Conservation (phyloP, 2,888 invertebrate species). For the Trissonchulus sp. region DNA sequence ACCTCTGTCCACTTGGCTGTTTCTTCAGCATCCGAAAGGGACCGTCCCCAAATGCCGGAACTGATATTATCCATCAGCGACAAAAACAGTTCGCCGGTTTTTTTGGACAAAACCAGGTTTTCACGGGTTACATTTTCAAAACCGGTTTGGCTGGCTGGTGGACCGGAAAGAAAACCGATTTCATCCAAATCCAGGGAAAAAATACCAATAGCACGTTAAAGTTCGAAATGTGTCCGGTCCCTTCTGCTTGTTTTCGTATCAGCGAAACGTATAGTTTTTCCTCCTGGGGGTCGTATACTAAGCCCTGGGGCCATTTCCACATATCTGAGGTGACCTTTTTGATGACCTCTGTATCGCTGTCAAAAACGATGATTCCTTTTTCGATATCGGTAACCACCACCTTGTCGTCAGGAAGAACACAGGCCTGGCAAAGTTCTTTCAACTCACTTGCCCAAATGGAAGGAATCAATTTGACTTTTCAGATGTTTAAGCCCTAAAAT, state of each 20-base stretch:
- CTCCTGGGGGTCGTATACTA: slow-evolving; percentile 30
- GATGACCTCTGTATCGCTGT: slow-evolving; percentile 29
- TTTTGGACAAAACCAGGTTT: background rate
- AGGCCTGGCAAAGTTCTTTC: slow-evolving; percentile 30
- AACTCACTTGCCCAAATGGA: slow-evolving; percentile 27
- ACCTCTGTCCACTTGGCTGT: slow-evolving; percentile 23
- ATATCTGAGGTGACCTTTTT: background rate
- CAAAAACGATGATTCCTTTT: slow-evolving; percentile 31
- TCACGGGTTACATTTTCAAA: slow-evolving; percentile 31
- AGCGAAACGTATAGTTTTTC: slow-evolving; percentile 8
- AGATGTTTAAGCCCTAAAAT: slow-evolving; percentile 29
- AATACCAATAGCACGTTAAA: slow-evolving; percentile 2
- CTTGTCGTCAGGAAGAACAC: slow-evolving; percentile 32
- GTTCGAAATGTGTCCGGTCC: background rate
- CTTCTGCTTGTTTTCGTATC: slow-evolving; percentile 1
- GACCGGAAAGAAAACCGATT: slow-evolving; percentile 19
- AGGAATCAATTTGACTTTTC: slow-evolving; percentile 31
- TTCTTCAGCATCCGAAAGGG: background rate
- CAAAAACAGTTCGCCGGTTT: slow-evolving; percentile 28
- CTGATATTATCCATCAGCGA: slow-evolving; percentile 26
- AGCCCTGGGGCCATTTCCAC: slow-evolving; percentile 36
- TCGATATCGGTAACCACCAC: slow-evolving; percentile 31
- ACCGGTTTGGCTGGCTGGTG: slow-evolving; percentile 5
- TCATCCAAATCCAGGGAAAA: slow-evolving; percentile 19
- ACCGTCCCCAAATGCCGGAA: slow-evolving; percentile 26